Evolutionary conservation across 30 jellyfish, hydroid and myxozoan species (phyloP).

Genomic region (Cassiopea xamachana): DNA sequence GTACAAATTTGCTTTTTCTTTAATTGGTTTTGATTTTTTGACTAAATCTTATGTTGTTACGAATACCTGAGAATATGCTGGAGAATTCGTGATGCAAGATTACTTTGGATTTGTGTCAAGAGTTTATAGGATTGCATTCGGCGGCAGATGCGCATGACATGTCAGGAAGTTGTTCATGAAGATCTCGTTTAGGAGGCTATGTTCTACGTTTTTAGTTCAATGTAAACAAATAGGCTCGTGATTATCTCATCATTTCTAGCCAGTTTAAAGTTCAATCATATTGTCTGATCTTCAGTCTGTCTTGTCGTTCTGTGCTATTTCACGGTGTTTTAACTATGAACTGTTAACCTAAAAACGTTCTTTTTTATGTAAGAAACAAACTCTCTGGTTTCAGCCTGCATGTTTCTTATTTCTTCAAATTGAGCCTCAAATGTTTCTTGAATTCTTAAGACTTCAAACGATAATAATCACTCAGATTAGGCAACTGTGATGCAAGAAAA

Average conservation of each 20-base stretch:
- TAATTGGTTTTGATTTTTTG: slow-evolving; percentile 2
- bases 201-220: neutral
- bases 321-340: neutral
- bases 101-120: slow-evolving; percentile 54
- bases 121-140: slow-evolving; percentile 28
- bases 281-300: neutral
- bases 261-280: neutral
- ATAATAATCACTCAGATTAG: no score
- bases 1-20: neutral
- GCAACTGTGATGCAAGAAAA: no score
- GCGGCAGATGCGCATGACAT: slow-evolving; percentile 31
- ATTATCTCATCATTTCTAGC: neutral
- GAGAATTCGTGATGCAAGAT: slow-evolving; percentile 25
- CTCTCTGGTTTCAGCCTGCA: no score
- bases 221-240: slow-evolving; percentile 18
- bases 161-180: slow-evolving; percentile 34
- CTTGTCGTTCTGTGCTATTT: neutral
- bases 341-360: neutral
- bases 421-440: no score
- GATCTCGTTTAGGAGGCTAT: slow-evolving; percentile 25
- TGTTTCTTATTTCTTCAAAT: no score
- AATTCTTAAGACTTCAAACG: no score
- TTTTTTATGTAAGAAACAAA: no score
- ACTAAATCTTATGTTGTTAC: neutral
- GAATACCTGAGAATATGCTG: slow-evolving; percentile 4